Conservation (phyloP, 2,888 invertebrate genomes). For the Uropetala carovei region DNA sequence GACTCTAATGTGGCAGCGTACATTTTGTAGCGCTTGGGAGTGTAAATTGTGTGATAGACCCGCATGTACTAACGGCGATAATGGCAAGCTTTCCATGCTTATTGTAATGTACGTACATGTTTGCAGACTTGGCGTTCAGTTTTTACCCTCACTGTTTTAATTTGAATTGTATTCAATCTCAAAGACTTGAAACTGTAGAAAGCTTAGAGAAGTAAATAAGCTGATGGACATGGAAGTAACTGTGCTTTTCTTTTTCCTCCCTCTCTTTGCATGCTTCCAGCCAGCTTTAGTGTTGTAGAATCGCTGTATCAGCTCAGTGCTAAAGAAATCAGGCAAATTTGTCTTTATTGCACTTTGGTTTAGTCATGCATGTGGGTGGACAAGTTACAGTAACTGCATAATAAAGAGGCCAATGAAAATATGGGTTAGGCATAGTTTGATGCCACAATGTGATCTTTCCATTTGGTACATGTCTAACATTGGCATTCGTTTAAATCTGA, state of each 20-base stretch:
- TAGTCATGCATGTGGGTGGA: conserved; percentile 68
- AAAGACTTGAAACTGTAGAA: conserved; percentile 69
- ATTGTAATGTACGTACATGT: conserved; percentile 68
- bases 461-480: conserved; percentile 61
- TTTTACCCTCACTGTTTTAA: conserved; percentile 64
- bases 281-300: conserved; percentile 67
- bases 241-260: conserved; percentile 69
- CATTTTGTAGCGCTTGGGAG: conserved; percentile 64
- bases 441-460: conserved; percentile 56
- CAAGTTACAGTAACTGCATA: conserved; percentile 70
- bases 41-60: conserved; percentile 65
- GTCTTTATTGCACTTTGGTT: conserved; percentile 53
- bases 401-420: conserved; percentile 65
- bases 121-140: conserved; percentile 63
- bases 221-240: conserved; percentile 68
- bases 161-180: conserved; percentile 68
- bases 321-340: conserved; percentile 59
- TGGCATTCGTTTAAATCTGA: conserved; percentile 66
- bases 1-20: conserved; percentile 64
- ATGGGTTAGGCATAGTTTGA: conserved; percentile 55
- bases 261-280: conserved; percentile 70
- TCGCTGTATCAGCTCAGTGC: conserved; percentile 64
- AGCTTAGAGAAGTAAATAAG: conserved; percentile 69
- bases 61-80: conserved; percentile 65
- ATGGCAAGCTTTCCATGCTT: conserved; percentile 67